Evolutionary conservation across 2,888 invertebrate species (phyloP), one percentile per base, ranked within the genome.

Genomic region (Pherbina coryleti): DNA sequence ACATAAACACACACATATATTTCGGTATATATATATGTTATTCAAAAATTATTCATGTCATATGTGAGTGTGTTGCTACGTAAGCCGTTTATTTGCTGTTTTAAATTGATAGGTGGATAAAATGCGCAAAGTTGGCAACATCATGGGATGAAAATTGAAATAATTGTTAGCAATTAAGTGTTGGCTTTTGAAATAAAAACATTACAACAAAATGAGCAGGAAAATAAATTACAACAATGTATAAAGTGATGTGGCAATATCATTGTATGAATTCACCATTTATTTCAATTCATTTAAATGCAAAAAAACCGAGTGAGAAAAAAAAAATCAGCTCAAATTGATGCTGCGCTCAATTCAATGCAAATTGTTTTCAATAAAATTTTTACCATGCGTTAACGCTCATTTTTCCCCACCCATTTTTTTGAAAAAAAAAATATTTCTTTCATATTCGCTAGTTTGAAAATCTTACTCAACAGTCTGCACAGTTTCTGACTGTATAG

Each of bases 91-190:
- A 37, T 60, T 73, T 37, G 7, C 4, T 31, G 14, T n/a, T 31
- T 34, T 64, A 28, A 73, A 73, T 73, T 60, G 62, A 64, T 49
- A 62, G 62, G 62, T 73, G 5, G 37, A 74, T 28, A 67, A 67
- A 75, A 55, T 55, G 67, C 53, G 37, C 37, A 53, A 22, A 44
- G 70, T 67, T 75, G 75, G 34, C 67, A 67, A 67, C 55, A 19
- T 37, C 37, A 37, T 60, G 60, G 19, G 44, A 14, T 60, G 57
- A 19, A 72, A 60, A 72, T 72, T 72, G 57, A 72, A 72, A 72
- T 57, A 60, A 72, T 72, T 72, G 72, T 72, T 72, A 60, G 72
- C 57, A 72, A 72, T 72, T 72, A 72, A 72, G 25, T 60, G 72
- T 57, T 72, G 72, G 44, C 70, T 70, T 70, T 70, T 70, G 9